Percentiles rank a stretch among this genome's conserved stretches.
Evolutionary conservation across 2,797 vertebrate species (phyloP).

Genomic region (Monodelphis domestica): DNA sequence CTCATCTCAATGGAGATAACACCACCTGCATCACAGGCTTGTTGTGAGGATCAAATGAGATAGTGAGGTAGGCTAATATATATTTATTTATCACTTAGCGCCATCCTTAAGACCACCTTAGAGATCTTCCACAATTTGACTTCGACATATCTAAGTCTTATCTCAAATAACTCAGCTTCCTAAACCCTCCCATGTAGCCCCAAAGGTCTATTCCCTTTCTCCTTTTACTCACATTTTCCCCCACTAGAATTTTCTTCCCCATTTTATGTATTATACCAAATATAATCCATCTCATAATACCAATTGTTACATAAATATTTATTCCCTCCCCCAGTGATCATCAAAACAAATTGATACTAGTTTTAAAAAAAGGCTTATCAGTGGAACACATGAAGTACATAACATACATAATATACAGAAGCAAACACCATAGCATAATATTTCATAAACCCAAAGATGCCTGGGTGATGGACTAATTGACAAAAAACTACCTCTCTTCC

Average conservation of each 20-base stretch:
- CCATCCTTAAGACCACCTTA: not conserved
- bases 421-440: too few relatives aligned
- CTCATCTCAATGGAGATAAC: not conserved
- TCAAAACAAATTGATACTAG: too few relatives aligned
- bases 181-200: not conserved
- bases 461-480: too few relatives aligned
- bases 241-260: not conserved
- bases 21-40: not conserved
- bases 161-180: not conserved
- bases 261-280: not conserved
- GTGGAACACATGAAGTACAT: too few relatives aligned
- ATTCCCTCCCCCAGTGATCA: too few relatives aligned
- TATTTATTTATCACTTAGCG: not conserved
- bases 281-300: too few relatives aligned
- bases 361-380: too few relatives aligned
- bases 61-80: constrained; percentile 2
- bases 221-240: not conserved
- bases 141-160: not conserved
- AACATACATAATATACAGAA: too few relatives aligned
- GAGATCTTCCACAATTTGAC: not conserved
- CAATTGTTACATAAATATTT: too few relatives aligned
- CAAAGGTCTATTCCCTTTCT: not conserved
- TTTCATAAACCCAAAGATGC: too few relatives aligned
- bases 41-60: constrained; percentile 5
- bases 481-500: too few relatives aligned